phyloP scores from a whole-genome alignment of 2,888 invertebrate species.

The Cancer borealis region DNA sequence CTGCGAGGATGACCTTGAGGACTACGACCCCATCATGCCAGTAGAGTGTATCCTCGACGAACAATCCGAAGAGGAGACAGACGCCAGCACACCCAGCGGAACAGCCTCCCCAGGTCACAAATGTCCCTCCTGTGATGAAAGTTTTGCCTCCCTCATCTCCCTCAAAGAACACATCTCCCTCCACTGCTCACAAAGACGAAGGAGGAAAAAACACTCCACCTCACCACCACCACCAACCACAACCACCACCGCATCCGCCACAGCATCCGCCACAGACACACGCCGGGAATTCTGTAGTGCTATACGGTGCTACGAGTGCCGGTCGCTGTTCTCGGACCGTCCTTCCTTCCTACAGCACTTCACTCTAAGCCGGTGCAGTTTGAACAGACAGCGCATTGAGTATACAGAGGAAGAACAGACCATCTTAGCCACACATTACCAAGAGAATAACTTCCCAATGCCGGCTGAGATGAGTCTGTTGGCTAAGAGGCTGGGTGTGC shows the following conservation, averaged over 20 bases:
- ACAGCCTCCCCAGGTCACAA: conserved; percentile 45
- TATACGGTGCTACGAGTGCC: conserved; percentile 65
- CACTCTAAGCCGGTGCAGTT: conserved; percentile 27
- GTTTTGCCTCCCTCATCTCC: conserved; percentile 66
- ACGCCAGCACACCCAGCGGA: not conserved
- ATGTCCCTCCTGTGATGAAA: conserved; percentile 53
- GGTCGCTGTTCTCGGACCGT: conserved; percentile 53
- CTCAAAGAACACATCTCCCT: conserved; percentile 62
- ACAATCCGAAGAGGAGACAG: conserved; percentile 58
- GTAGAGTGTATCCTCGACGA: conserved; percentile 69
- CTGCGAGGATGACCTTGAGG: conserved; percentile 42
- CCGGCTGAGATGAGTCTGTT: conserved; percentile 70
- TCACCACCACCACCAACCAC: not conserved
- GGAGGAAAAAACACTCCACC: not conserved
- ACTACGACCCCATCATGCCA: conserved; percentile 61
- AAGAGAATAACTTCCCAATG: conserved; percentile 73
- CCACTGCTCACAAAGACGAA: conserved; percentile 29
- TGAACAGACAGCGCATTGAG: conserved; percentile 66
- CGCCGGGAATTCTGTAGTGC: not conserved
- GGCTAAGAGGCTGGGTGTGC: conserved; percentile 70
- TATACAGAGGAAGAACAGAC: conserved; percentile 74
- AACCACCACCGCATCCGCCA: conserved; percentile 26
- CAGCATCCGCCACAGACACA: not conserved
- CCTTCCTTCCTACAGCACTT: conserved; percentile 60
- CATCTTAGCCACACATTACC: conserved; percentile 68